Conservation (phyloP, 1,140 invertebrate genomes). For the Eumaeus atala region DNA sequence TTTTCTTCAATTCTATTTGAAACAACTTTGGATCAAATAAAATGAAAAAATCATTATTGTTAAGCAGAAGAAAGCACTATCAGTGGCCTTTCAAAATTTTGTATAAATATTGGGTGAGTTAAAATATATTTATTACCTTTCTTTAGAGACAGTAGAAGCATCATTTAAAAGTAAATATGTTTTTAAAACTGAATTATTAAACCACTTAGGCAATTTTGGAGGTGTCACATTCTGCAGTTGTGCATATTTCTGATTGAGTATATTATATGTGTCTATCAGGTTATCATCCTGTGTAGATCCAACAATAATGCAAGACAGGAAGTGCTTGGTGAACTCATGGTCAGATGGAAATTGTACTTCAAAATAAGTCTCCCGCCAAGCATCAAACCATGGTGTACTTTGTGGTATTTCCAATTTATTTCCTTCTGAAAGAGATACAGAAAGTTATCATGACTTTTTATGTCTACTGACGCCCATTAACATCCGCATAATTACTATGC, state of each 20-base stretch:
- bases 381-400: conserved; percentile 94
- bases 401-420: conserved; percentile 80
- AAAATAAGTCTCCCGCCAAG: conserved; percentile 94
- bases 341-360: conserved; percentile 92
- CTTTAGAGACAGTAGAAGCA: conserved; percentile 52
- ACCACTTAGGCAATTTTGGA: conserved; percentile 92
- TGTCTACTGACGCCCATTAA: too few species aligned
- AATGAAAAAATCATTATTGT: too few species aligned
- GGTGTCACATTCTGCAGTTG: conserved; percentile 84
- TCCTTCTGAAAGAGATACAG: conserved; percentile 51
- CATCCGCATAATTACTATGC: too few species aligned
- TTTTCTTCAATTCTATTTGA: too few species aligned
- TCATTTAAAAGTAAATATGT: conserved; percentile 95
- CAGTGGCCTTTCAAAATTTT: too few species aligned
- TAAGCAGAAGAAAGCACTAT: too few species aligned
- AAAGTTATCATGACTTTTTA: too few species aligned
- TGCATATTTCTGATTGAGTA: conserved; percentile 85
- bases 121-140: conserved; percentile 37
- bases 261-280: conserved; percentile 85
- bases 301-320: conserved; percentile 92
- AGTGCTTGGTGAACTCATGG: conserved; percentile 96
- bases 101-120: too few species aligned
- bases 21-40: too few species aligned
- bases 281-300: conserved; percentile 88
- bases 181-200: conserved; percentile 87